These are phyloP conservation scores for Thamnaconus septentrionalis DNA, from an alignment of 2,113 vertebrate genomes.

Conservation along the genomic window DNA sequence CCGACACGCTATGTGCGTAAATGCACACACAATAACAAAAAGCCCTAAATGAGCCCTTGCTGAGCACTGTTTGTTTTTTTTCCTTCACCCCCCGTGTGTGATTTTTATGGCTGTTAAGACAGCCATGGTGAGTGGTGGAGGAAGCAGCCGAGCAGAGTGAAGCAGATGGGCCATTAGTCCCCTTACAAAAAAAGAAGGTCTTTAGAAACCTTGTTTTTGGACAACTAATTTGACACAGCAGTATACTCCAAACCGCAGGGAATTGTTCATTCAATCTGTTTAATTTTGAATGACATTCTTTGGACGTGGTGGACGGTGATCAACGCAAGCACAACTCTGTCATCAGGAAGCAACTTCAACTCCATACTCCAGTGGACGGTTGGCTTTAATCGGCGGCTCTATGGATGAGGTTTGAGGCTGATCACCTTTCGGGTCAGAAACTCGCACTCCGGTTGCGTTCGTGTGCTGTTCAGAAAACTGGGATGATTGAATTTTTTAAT, in stretches of 20 bases:
- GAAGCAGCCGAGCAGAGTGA: no score
- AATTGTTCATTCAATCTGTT: no score
- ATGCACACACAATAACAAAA: slow-evolving; percentile 27
- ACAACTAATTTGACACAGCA: not conserved
- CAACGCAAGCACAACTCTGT: no score
- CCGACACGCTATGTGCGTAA: slow-evolving; percentile 24
- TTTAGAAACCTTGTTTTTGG: not conserved
- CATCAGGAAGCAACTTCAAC: not conserved
- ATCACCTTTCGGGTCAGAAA: no score
- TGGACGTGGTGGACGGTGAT: not conserved
- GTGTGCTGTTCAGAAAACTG: no score
- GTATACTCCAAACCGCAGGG: not conserved
- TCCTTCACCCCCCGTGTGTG: slow-evolving; percentile 25
- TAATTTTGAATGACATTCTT: no score
- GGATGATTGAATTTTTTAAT: no score
- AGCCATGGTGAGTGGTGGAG: not conserved
- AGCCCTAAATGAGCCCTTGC: slow-evolving; percentile 29
- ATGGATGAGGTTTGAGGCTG: no score
- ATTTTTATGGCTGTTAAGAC: slow-evolving; percentile 36
- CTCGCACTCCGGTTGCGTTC: no score
- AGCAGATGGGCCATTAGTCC: no score
- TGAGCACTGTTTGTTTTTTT: slow-evolving; percentile 50
- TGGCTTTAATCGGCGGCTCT: not conserved
- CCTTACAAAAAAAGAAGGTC: no score
- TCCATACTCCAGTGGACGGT: not conserved